Evolutionary conservation across 2,888 invertebrate species (phyloP), one percentile per base, ranked within the genome.

Genomic region (Mayetiola destructor): DNA sequence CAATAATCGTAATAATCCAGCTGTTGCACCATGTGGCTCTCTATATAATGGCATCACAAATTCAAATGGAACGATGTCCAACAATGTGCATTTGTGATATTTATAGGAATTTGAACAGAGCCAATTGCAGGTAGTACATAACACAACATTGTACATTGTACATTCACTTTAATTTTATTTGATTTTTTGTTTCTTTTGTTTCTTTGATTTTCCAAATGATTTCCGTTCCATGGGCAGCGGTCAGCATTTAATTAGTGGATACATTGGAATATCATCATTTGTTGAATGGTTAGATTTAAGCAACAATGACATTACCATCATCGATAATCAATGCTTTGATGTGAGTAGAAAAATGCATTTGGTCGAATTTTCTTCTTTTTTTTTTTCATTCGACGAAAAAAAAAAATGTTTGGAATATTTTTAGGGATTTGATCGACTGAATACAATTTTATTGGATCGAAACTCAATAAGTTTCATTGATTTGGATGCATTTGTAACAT

Each of bases 381-480:
- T 20, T 42, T 10, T 10, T 10, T 10, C 4, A 20, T 42, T 52
- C 29, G 20, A 42, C 16, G 8, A 18, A 20, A 5, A 10, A 6
- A 20, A 20, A 16, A 9, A 18, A 4, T 59, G n/a, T n/a, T n/a
- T n/a, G n/a, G n/a, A n/a, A n/a, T n/a, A n/a, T n/a, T 58, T 60
- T 62, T 42, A 48, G 71, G 70, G 65, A 59, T 23, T 67, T 66
- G 5, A 58, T 2, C 64, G 68, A 52, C 54, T 73, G 2, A 48
- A 66, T 0, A 68, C 68, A 58, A 61, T 72, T 5, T 66, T 66
- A 1, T 58, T 72, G 20, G 64, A 80, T 1, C 74, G 80, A 65
- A 83, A 83, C 67, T 72, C 76, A 59, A 76, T 83, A 54, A 76
- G 77, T 61, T 80, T 80, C 66, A 75, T 83, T 54, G 80, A 80